Base-by-base conservation (phyloP, 1,140 invertebrate species). In the Lepidurus apus region DNA sequence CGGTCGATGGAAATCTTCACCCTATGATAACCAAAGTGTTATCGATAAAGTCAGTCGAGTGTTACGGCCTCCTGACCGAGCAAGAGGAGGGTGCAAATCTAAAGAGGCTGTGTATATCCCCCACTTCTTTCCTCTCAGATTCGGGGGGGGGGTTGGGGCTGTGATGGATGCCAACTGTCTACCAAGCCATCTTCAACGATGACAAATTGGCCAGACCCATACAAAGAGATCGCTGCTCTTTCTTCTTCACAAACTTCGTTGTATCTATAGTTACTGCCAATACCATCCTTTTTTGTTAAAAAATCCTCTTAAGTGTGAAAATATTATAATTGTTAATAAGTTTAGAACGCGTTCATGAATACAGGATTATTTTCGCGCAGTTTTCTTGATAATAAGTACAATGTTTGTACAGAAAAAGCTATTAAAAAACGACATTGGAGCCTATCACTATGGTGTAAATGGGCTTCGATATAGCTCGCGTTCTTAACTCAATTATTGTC, bases 1-100 rank as follows among this genome's bases (percentile, higher is more conserved):
- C 53, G 53, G 53, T 65, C 53, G 53, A 65, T 65, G 21, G 53
- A 65, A 65, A 65, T 65, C 53, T 65, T 65, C 53, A 65, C 53
- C 53, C 53, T 65, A 65, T 65, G 53, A 65, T 65, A 65, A 65
- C 9, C 53, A 65, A 65, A 65, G 53, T 65, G 53, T 65, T 65
- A 65, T 65, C 53, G 53, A 65, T 65, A 65, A 65, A 65, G 53
- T 65, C 53, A 65, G 53, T 65, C 53, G 53, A 65, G 9, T 65
- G 53, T 65, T 65, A 65, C 53, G 53, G 53, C 53, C 53, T 65
- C 53, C 53, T 65, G 53, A 65, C 53, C 53, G 53, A 21, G 21
- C 10, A 47, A 47, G 53, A 21, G 53, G 13, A 17, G 53, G 53
- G 53, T 65, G 53, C 53, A 65, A 65, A 65, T 65, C 53, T 65